Evolutionary conservation across 2,797 vertebrate species (phyloP).

Genomic region (Cephalopachus bancanus): DNA sequence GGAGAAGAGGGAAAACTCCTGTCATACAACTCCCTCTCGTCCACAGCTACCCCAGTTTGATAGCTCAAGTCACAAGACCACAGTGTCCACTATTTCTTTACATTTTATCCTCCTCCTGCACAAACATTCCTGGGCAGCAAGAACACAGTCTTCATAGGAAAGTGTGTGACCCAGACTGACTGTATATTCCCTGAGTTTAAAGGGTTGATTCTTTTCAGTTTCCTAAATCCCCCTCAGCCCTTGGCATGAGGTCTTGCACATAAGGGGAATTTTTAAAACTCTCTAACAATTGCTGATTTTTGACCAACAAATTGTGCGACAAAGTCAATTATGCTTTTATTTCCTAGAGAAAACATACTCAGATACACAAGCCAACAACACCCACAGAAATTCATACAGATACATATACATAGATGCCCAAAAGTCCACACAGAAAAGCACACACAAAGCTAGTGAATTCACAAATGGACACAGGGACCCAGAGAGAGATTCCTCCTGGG

Average conservation of each 20-base stretch:
- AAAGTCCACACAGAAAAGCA: neutral
- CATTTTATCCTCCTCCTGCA: rapidly evolving
- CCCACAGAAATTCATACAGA: neutral
- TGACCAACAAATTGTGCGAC: neutral
- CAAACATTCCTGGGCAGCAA: no score
- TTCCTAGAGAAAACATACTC: neutral
- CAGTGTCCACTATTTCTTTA: neutral
- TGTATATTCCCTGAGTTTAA: neutral
- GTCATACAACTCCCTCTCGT: rapidly evolving
- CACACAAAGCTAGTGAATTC: rapidly evolving
- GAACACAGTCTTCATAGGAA: neutral
- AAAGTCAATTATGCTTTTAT: conserved; percentile 36
- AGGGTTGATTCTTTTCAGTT: neutral
- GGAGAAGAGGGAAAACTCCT: neutral
- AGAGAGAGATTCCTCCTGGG: neutral
- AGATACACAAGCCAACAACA: neutral
- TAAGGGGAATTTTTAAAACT: neutral
- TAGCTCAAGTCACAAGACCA: neutral
- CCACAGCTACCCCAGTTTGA: rapidly evolving
- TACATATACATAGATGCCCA: neutral
- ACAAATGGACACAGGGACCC: neutral
- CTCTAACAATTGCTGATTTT: neutral
- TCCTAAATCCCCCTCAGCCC: neutral
- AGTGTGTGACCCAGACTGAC: neutral
- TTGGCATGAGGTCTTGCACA: neutral